Conservation (phyloP, 2,888 invertebrate genomes). For the Tetragonula carbonaria region DNA sequence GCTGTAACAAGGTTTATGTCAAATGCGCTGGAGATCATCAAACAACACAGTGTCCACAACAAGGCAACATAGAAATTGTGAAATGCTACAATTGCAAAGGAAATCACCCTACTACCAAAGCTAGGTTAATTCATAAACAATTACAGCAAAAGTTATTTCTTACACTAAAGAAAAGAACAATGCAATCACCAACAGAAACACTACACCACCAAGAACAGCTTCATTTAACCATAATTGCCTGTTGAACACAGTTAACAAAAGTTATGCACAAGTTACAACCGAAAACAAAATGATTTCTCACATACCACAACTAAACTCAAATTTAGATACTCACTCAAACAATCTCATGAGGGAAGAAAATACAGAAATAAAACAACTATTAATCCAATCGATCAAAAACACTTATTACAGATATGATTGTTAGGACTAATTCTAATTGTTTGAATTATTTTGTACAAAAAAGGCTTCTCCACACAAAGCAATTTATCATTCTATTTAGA, state of each 20-base stretch:
- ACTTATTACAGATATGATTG: background rate
- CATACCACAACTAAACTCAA: no score
- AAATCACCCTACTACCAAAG: background rate
- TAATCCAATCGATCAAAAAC: background rate
- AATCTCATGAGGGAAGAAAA: background rate
- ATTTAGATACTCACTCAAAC: background rate
- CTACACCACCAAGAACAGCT: background rate
- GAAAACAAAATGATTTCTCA: background rate
- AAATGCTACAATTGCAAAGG: slow-evolving; percentile 1
- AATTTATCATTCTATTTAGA: no score
- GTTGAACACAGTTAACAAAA: no score
- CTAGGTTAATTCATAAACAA: slow-evolving; percentile 1
- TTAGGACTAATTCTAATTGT: no score
- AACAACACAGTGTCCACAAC: background rate
- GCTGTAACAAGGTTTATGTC: background rate
- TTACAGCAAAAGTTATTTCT: background rate
- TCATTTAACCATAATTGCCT: no score
- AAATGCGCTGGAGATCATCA: background rate
- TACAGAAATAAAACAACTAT: background rate
- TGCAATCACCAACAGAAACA: background rate
- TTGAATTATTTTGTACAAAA: no score
- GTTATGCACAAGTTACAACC: background rate
- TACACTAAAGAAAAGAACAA: background rate
- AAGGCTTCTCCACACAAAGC: no score
- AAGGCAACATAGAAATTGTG: background rate